Evolutionary conservation across 2,888 invertebrate genomes (phyloP).

Genomic region (Neuroscelio doddi): DNA sequence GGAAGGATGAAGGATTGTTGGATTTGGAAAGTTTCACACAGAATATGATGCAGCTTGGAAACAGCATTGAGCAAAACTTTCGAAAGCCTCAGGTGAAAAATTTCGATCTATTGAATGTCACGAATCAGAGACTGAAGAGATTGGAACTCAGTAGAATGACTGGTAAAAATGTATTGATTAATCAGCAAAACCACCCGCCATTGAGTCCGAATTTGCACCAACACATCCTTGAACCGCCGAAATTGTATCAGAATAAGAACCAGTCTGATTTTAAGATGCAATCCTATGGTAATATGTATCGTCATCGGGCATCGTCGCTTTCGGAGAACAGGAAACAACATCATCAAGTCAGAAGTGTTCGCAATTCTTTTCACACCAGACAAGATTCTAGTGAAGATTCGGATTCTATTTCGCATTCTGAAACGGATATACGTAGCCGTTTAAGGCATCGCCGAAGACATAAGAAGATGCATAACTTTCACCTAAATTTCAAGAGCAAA

Average conservation of each 20-base stretch:
- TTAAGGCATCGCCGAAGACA: slow-evolving; percentile 63
- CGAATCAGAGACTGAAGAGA: slow-evolving; percentile 60
- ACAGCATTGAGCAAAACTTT: slow-evolving; percentile 63
- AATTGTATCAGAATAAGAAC: slow-evolving; percentile 64
- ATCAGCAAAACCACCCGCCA: slow-evolving; percentile 45
- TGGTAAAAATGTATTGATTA: slow-evolving; percentile 47
- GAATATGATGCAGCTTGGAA: slow-evolving; percentile 67
- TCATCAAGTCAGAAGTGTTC: slow-evolving; percentile 57
- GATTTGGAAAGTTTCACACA: slow-evolving; percentile 66
- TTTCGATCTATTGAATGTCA: slow-evolving; percentile 53
- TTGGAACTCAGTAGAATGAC: slow-evolving; percentile 55
- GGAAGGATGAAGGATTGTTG: slow-evolving; percentile 63
- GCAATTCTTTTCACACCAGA: slow-evolving; percentile 65
- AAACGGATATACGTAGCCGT: slow-evolving; percentile 74
- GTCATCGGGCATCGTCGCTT: slow-evolving; percentile 66
- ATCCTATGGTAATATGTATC: slow-evolving; percentile 52
- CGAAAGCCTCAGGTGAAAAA: slow-evolving; percentile 56
- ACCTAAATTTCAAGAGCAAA: slow-evolving; percentile 71
- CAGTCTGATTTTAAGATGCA: slow-evolving; percentile 54
- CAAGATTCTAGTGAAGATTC: slow-evolving; percentile 70
- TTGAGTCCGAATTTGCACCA: slow-evolving; percentile 57
- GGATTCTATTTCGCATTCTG: slow-evolving; percentile 74
- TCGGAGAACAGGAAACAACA: slow-evolving; percentile 62
- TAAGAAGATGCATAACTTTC: slow-evolving; percentile 67
- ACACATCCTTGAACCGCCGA: slow-evolving; percentile 65